phyloP scores from a whole-genome alignment of 2,797 vertebrate species.

The Thunnus albacares region DNA sequence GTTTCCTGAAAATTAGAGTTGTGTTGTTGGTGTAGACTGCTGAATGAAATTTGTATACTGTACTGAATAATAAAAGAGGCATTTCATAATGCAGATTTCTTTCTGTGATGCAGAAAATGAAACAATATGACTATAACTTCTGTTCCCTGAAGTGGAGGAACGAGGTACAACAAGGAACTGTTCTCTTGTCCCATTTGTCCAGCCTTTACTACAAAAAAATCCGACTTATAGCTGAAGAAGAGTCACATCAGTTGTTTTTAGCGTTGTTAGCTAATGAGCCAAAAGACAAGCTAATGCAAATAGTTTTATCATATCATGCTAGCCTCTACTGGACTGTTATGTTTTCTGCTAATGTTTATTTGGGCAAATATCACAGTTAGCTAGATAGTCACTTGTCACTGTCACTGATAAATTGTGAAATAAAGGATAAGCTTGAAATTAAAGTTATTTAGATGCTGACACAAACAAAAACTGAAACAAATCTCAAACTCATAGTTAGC shows the following conservation, averaged over 20 bases:
- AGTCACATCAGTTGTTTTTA: not conserved
- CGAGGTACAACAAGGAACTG: too few relatives aligned
- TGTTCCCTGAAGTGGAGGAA: too few relatives aligned
- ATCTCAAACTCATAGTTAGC: too few relatives aligned
- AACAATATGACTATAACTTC: too few relatives aligned
- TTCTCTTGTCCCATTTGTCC: not conserved
- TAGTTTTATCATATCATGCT: too few relatives aligned
- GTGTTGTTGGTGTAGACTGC: not conserved
- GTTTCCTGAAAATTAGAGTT: not conserved
- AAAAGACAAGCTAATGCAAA: not conserved
- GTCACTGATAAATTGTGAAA: too few relatives aligned
- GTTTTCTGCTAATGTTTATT: not conserved
- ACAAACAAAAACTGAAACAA: too few relatives aligned
- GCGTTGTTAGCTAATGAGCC: constrained; percentile 1
- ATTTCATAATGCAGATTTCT: not conserved
- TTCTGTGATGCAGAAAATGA: not conserved
- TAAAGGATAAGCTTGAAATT: too few relatives aligned
- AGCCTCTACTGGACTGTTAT: too few relatives aligned
- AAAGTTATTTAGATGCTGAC: too few relatives aligned
- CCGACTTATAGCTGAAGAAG: not conserved
- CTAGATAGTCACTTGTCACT: not conserved
- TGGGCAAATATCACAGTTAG: not conserved
- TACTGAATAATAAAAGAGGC: not conserved
- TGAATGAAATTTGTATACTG: not conserved
- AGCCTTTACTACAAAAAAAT: not conserved